Percentiles rank a stretch among this genome's conserved stretches.
Evolutionary conservation across 2,888 invertebrate genomes (phyloP).

Genomic region (Dasypogon diadema): DNA sequence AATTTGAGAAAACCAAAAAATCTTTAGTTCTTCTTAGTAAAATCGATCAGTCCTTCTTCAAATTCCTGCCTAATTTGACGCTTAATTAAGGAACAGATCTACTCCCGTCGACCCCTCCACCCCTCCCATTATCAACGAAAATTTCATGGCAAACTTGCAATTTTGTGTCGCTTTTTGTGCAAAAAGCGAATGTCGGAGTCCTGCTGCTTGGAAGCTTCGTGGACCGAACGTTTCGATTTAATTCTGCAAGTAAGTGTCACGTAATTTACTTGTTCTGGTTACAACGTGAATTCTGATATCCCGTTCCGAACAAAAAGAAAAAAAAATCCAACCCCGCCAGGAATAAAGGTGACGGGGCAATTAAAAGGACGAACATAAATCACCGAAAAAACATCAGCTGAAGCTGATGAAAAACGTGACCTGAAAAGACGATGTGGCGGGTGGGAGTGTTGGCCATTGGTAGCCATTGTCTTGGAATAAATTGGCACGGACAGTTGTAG

Average conservation of each 20-base stretch:
- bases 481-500: conserved; percentile 41
- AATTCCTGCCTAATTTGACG: too few relatives aligned
- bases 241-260: conserved; percentile 47
- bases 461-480: conserved; percentile 46
- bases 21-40: too few relatives aligned
- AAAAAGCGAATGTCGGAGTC: too few relatives aligned
- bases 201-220: too few relatives aligned
- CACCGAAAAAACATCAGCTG: conserved; percentile 45
- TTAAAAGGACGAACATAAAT: conserved; percentile 51
- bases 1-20: too few relatives aligned
- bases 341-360: conserved; percentile 49
- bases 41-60: too few relatives aligned
- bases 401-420: conserved; percentile 52
- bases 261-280: conserved; percentile 47
- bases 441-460: conserved; percentile 25
- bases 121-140: too few relatives aligned
- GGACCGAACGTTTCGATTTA: conserved; percentile 24
- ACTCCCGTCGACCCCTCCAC: too few relatives aligned
- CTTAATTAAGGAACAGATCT: too few relatives aligned
- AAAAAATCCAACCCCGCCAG: background rate
- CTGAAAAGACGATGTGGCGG: conserved; percentile 42
- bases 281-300: conserved; percentile 43
- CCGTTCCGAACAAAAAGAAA: too few relatives aligned
- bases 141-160: too few relatives aligned
- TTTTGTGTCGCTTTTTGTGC: too few relatives aligned